These are phyloP conservation scores for Berghia stephanieae DNA, from an alignment of 1,140 invertebrate species.

Conservation along the genomic window DNA sequence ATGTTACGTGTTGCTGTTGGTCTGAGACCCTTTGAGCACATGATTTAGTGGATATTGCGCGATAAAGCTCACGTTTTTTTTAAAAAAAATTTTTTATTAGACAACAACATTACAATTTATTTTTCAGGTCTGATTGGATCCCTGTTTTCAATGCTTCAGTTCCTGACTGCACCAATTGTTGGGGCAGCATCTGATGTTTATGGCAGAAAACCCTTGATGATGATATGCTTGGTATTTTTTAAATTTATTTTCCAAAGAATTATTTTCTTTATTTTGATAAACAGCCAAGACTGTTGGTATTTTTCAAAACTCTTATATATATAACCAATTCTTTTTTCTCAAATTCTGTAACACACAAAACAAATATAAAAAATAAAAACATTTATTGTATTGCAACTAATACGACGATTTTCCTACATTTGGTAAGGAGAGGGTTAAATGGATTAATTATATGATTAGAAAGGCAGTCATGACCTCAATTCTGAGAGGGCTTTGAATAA, in stretches of 20 bases:
- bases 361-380: neutral
- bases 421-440: too few relatives aligned
- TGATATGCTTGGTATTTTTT: slow-evolving; percentile 86
- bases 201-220: slow-evolving; percentile 86
- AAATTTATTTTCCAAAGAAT: neutral
- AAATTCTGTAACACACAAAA: neutral
- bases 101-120: slow-evolving; percentile 14
- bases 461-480: too few relatives aligned
- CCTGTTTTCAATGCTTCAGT: slow-evolving; percentile 96
- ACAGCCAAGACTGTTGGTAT: neutral
- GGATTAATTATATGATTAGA: too few relatives aligned
- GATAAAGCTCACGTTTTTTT: too few relatives aligned
- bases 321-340: neutral
- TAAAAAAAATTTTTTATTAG: slow-evolving; percentile 16
- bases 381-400: neutral
- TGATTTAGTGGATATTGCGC: too few relatives aligned
- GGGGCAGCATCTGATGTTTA: slow-evolving; percentile 95
- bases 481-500: too few relatives aligned
- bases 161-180: slow-evolving; percentile 91
- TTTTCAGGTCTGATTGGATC: slow-evolving; percentile 87
- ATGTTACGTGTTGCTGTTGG: too few relatives aligned
- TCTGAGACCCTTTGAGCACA: too few relatives aligned
- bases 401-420: too few relatives aligned
- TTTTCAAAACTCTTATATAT: neutral
- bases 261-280: neutral